Evolutionary conservation across 1,140 invertebrate genomes (phyloP), one percentile per base, ranked within the genome.

Genomic region (Drosophila parabipectinata): DNA sequence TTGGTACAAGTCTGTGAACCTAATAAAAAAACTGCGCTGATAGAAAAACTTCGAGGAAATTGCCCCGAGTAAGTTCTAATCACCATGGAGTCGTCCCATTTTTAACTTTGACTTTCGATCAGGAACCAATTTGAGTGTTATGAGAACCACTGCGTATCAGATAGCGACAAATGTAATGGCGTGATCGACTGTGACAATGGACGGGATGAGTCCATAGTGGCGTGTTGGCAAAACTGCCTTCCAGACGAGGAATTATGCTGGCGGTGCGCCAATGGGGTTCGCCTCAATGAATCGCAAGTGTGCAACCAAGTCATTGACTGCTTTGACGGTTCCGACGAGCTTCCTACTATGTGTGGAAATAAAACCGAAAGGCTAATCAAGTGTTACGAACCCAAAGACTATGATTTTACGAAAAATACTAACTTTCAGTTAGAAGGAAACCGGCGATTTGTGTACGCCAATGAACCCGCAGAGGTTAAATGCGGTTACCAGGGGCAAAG

Each of bases 401-500:
- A 9, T 0, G 3, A 10, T 0, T 34, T 34, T 10, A 34, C 9
- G 3, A 2, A 10, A 3, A 9, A 10, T 0, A 34, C 32, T 10
- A 34, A 1, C 2, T 34, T 9, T 34, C 32, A 34, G 8, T 10
- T 3, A 34, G 3, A 41, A 4, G n/a, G n/a, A n/a, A n/a, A 41
- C 5, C 1, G 10, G 39, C 8, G 32, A 34, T 41, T 41, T 14
- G 39, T 41, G 1, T 41, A 41, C 6, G 39, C 39, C 12, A 14
- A 41, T 41, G 8, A 41, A 10, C n/a, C 39, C 12, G 39, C 39
- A 4, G 6, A 41, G n/a, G 3, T 41, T 6, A n/a, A 5, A 0
- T 14, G n/a, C 39, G 0, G 0, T 0, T 0, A 41, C 3, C 2
- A 3, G 1, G 12, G n/a, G 1, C n/a, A 6, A 6, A 41, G 0